These are phyloP conservation scores for Cricetomys ansorgei DNA, from an alignment of 2,113 vertebrate genomes.

Conservation along the genomic window DNA sequence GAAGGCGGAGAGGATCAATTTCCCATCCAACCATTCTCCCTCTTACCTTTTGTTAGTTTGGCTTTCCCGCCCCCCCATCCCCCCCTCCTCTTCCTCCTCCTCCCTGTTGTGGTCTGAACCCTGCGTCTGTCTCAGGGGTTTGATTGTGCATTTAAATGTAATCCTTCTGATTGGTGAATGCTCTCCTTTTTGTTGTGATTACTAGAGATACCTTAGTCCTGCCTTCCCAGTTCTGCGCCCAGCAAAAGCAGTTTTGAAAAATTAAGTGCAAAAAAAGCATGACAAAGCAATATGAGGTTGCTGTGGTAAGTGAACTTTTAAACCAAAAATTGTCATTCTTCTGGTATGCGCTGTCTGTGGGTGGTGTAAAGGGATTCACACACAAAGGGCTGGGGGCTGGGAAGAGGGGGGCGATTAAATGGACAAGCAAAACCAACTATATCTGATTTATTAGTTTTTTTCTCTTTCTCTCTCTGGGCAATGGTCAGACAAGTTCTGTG, in stretches of 20 bases:
- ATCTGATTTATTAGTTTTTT: not conserved
- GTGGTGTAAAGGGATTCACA: slow-evolving; percentile 55
- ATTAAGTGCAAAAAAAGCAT: slow-evolving; percentile 82
- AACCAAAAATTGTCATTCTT: slow-evolving; percentile 70
- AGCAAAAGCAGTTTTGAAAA: slow-evolving; percentile 79
- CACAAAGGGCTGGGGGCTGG: slow-evolving; percentile 71
- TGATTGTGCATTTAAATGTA: slow-evolving; percentile 67
- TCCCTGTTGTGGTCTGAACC: slow-evolving; percentile 29
- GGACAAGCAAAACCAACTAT: not conserved
- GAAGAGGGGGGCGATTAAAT: slow-evolving; percentile 35
- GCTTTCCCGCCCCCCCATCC: slow-evolving; percentile 38
- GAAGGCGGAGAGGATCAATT: slow-evolving; percentile 56
- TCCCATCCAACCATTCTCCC: slow-evolving; percentile 52
- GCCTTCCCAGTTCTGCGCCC: slow-evolving; percentile 73
- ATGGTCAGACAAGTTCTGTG: not conserved
- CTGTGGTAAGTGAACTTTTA: slow-evolving; percentile 86
- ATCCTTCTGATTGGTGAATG: slow-evolving; percentile 59
- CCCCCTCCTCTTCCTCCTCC: slow-evolving; percentile 40
- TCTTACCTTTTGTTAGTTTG: slow-evolving; percentile 37
- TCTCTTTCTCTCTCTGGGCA: slow-evolving; percentile 36
- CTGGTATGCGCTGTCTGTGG: slow-evolving; percentile 57
- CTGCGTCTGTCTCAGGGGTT: slow-evolving; percentile 45
- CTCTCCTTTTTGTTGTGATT: slow-evolving; percentile 73
- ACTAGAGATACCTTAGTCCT: slow-evolving; percentile 67
- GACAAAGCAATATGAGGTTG: slow-evolving; percentile 84